Percentiles rank a stretch among this genome's conserved stretches.
Evolutionary conservation across 1,140 invertebrate species (phyloP).

Genomic region (Magallana ariakensis): DNA sequence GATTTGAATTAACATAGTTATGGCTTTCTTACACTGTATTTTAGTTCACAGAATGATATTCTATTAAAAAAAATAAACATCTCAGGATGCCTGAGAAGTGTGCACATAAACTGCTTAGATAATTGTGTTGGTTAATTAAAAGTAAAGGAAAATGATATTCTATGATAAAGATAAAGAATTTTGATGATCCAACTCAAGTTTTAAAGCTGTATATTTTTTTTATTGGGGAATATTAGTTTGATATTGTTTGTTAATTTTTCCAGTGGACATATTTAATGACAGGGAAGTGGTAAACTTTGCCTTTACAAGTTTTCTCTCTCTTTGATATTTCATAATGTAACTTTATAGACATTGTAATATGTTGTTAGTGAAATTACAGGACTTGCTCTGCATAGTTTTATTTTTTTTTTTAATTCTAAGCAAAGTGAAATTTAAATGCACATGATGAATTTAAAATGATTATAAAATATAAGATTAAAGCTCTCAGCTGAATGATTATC

Average conservation of each 20-base stretch:
- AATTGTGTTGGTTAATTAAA: not conserved
- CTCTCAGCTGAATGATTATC: not conserved
- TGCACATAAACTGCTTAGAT: constrained; percentile 20
- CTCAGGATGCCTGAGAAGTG: not conserved
- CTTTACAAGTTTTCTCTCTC: constrained; percentile 34
- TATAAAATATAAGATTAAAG: too few relatives aligned
- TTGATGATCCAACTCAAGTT: not conserved
- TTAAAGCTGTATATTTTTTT: not conserved
- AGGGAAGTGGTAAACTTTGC: not conserved
- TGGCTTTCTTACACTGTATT: not conserved
- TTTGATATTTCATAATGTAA: constrained; percentile 27
- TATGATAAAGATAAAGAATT: not conserved
- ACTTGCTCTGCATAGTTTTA: constrained; percentile 3
- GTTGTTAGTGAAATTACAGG: constrained; percentile 28
- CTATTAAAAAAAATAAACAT: not conserved
- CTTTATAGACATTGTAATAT: constrained; percentile 35
- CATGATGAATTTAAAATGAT: not conserved
- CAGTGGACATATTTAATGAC: constrained; percentile 14
- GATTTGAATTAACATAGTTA: constrained; percentile 4
- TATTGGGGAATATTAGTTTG: constrained; percentile 21
- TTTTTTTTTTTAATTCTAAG: not conserved
- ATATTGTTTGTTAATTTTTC: constrained; percentile 35
- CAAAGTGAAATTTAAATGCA: constrained; percentile 20
- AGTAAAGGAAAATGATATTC: not conserved
- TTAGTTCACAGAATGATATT: constrained; percentile 9